Conservation (phyloP, 1,140 invertebrate species). For the Drosophila tristis region DNA sequence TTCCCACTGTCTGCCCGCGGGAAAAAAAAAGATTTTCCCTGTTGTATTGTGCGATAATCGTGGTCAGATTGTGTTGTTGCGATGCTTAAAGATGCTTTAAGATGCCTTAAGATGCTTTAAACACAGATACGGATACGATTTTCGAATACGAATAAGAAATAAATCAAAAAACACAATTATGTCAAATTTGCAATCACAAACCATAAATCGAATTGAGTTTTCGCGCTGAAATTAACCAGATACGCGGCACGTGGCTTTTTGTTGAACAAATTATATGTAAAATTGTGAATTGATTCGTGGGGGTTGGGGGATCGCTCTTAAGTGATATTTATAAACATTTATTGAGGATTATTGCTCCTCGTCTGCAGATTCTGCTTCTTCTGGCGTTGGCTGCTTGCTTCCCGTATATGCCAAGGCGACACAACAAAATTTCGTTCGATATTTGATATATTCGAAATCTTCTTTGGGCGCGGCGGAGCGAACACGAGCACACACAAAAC, state of each 20-base stretch:
- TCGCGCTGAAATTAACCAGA: constrained; percentile 67
- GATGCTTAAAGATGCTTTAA: constrained; percentile 23
- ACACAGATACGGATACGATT: background rate
- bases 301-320: constrained; percentile 15
- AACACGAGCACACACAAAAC: constrained; percentile 34
- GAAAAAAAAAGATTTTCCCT: background rate
- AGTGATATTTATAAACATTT: constrained; percentile 57
- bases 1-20: constrained; percentile 27
- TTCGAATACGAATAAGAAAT: constrained; percentile 12
- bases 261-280: constrained; percentile 49
- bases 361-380: constrained; percentile 6
- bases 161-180: constrained; percentile 72
- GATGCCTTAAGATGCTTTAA: constrained; percentile 23
- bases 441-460: constrained; percentile 22
- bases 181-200: constrained; percentile 75
- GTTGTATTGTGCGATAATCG: constrained; percentile 33
- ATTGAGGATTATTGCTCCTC: constrained; percentile 24
- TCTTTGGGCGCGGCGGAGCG: constrained; percentile 40
- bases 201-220: constrained; percentile 66
- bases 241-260: constrained; percentile 51
- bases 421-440: constrained; percentile 25
- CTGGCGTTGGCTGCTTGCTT: constrained; percentile 48
- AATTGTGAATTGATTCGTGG: constrained; percentile 13
- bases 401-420: constrained; percentile 21
- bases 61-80: constrained; percentile 6